Base-by-base conservation (phyloP, 2,113 vertebrate species). In the Thalassoma bifasciatum region DNA sequence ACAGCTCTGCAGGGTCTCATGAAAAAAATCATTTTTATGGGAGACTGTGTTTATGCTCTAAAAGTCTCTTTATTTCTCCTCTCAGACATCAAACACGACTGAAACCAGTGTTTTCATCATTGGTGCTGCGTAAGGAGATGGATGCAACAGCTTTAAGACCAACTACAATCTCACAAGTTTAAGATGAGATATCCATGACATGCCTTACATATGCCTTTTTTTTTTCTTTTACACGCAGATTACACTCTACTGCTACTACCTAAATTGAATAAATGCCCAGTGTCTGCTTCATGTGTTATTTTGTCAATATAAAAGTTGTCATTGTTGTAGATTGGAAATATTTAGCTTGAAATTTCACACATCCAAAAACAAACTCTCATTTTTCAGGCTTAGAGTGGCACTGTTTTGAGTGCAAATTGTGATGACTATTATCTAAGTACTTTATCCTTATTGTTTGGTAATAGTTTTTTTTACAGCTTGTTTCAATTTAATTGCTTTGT, bases 21-120 rank as follows among this genome's bases (percentile, higher is more conserved):
- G 71, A 61, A 81, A 75, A 66, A 80, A 58, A n/a, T 50, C 56
- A 63, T 75, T 72, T 59, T 60, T 58, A 75, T 23, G 8, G 21
- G 58, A 82, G 72, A 36, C 26, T 59, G 53, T 69, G 63, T 52
- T 40, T 23, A 50, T 66, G 4, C 52, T 26, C 21, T 58, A 9
- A 74, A 42, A 23, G 22, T 66, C 36, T 66, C 13, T 36, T 59
- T 16, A 26, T 57, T 38, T 37, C 30, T 50, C 37, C 17, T 24
- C n/a, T 23, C 30, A 30, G 63, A 63, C 6, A 30, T 74, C 37
- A 58, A 23, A 2, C 38, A 24, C 23, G 11, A 14, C 2, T 24
- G 22, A 63, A 49, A 53, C 57, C 57, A 37, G 21, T 52, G 42
- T 24, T 63, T 67, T 19, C 40, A 22, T 21, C 30, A 3, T 5